Evolutionary conservation across 2,113 vertebrate genomes (phyloP).

Genomic region (Saccopteryx leptura): DNA sequence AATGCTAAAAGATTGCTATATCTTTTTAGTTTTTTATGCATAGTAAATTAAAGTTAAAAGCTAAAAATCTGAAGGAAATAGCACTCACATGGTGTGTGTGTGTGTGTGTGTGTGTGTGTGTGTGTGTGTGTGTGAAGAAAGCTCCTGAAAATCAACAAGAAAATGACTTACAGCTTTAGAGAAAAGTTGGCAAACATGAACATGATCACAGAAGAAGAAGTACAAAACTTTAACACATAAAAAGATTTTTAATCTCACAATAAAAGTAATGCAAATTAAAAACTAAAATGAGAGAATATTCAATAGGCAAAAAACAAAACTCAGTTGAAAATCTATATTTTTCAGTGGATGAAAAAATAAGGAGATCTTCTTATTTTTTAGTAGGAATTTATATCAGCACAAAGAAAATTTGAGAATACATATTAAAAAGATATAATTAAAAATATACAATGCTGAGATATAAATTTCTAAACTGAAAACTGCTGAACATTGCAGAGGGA

Average conservation of each 20-base stretch:
- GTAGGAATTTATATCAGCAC: neutral
- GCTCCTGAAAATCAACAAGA: neutral
- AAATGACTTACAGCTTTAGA: neutral
- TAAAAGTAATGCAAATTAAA: neutral
- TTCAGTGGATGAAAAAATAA: neutral
- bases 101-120: neutral
- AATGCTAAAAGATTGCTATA: neutral
- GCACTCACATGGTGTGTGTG: neutral
- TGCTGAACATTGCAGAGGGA: neutral
- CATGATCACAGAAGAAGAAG: neutral
- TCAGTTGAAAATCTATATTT: neutral
- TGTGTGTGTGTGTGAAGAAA: neutral
- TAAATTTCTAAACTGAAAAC: conserved; percentile 35
- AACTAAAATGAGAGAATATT: neutral
- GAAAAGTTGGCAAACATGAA: neutral
- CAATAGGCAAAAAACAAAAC: neutral
- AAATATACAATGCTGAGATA: neutral
- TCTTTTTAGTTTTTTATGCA: neutral
- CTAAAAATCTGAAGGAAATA: neutral
- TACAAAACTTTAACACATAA: neutral
- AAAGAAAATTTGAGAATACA: neutral
- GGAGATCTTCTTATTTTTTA: neutral
- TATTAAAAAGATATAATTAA: neutral
- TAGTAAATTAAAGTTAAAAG: neutral
- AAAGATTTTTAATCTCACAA: neutral